Conservation (phyloP, 2,888 invertebrate genomes). For the Pelosia muscerda region DNA sequence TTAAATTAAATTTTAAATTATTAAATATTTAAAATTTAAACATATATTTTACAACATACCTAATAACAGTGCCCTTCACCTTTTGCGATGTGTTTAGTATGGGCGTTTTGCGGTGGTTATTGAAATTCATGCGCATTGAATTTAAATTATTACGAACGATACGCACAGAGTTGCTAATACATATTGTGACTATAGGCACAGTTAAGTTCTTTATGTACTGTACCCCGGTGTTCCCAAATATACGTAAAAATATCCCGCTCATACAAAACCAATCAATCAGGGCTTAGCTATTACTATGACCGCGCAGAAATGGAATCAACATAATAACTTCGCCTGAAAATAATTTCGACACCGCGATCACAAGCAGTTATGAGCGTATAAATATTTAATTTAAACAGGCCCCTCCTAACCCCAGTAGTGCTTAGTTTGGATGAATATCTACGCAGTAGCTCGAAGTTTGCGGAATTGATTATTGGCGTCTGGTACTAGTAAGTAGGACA, state of each 20-base stretch:
- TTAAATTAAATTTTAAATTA: too few species aligned
- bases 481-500: conserved; percentile 37
- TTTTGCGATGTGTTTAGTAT: not conserved
- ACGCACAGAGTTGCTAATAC: not conserved
- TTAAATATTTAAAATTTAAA: not conserved
- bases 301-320: not conserved
- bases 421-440: conserved; percentile 35
- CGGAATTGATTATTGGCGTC: conserved; percentile 43
- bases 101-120: not conserved
- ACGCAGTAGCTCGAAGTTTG: conserved; percentile 31
- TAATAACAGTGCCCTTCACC: not conserved
- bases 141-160: not conserved
- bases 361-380: not conserved
- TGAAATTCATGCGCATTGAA: conserved; percentile 2
- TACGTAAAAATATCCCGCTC: not conserved
- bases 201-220: too few species aligned
- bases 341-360: not conserved
- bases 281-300: not conserved
- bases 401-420: not conserved
- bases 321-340: not conserved
- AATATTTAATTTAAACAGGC: not conserved
- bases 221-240: too few species aligned
- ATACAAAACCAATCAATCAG: not conserved
- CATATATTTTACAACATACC: not conserved
- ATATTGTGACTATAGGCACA: not conserved